Evolutionary conservation across 2,113 vertebrate genomes (phyloP), one percentile per base, ranked within the genome.

Genomic region (Sceloporus undulatus): DNA sequence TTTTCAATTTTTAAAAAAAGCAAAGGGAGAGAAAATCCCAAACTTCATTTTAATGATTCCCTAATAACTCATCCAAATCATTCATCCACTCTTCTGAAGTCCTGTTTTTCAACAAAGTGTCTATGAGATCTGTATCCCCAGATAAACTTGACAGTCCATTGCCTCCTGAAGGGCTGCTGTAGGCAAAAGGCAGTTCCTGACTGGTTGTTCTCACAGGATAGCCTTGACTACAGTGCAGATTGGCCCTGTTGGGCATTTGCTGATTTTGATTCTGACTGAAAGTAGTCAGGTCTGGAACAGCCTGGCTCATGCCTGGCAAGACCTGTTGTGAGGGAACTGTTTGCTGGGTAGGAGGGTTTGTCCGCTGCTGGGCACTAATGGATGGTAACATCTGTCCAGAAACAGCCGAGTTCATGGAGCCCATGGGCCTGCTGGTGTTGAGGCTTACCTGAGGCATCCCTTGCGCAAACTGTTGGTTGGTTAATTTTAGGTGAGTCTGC

Each of bases 21-120:
- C 40, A 29, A 21, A 90, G 75, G 11, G 34, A 3, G 16, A 84
- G 92, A 84, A 25, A 2, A 21, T 77, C 90, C 84, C 66, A 0
- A 54, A 87, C 71, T 87, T 85, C 29, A 14, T 89, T 96, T 82
- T 93, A 98, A 95, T 99, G 98, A 93, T 97, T 97, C 91, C 98
- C 98, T 85, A 99, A 95, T 88, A 99, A 97, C 83, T 99, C 98
- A 3, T 99, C 98, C 95, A 99, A 95, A 85, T 99, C 98, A 18
- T 97, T 98, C 97, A 99, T 99, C 98, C 98, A 99, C 93, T 99
- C 98, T 95, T 99, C 98, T 0, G 98, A 97, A 96, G 98, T 98
- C 97, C 98, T 98, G 80, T 97, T 98, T 97, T 99, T 99, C 91
- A 99, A 96, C 95, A 99, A 95, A 0, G 98, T 98, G 96, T 99